Evolutionary conservation across 2,888 invertebrate genomes (phyloP).

Genomic region (Limnephilus marmoratus): DNA sequence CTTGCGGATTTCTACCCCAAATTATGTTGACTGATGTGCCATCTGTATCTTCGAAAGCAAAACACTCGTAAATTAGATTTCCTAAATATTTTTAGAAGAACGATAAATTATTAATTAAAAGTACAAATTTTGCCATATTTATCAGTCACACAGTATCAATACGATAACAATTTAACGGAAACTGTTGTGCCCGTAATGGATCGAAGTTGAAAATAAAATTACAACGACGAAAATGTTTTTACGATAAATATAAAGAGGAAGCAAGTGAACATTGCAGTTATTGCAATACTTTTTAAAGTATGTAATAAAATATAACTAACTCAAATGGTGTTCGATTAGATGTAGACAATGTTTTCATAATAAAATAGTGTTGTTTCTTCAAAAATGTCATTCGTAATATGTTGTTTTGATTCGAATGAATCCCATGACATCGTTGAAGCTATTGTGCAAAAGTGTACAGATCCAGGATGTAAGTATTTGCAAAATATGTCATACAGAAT

Average conservation of each 20-base stretch:
- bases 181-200: not conserved
- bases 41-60: conserved; percentile 18
- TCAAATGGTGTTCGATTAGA: not conserved
- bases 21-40: conserved; percentile 9
- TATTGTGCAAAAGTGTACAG: conserved; percentile 87
- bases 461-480: conserved; percentile 86
- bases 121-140: not conserved
- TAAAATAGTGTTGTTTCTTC: not conserved
- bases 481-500: not conserved
- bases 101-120: not conserved
- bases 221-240: not conserved
- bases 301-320: not conserved
- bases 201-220: not conserved
- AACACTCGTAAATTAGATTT: conserved; percentile 31
- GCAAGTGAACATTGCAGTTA: not conserved
- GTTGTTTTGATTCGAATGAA: conserved; percentile 88
- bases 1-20: conserved; percentile 17
- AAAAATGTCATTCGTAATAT: conserved; percentile 84
- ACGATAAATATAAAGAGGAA: not conserved
- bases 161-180: not conserved
- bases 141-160: not conserved
- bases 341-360: not conserved
- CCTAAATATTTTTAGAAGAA: conserved; percentile 7
- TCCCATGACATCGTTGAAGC: conserved; percentile 86
- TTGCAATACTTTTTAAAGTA: not conserved